phyloP scores from a whole-genome alignment of 2,797 vertebrate species.

The Lacerta agilis region DNA sequence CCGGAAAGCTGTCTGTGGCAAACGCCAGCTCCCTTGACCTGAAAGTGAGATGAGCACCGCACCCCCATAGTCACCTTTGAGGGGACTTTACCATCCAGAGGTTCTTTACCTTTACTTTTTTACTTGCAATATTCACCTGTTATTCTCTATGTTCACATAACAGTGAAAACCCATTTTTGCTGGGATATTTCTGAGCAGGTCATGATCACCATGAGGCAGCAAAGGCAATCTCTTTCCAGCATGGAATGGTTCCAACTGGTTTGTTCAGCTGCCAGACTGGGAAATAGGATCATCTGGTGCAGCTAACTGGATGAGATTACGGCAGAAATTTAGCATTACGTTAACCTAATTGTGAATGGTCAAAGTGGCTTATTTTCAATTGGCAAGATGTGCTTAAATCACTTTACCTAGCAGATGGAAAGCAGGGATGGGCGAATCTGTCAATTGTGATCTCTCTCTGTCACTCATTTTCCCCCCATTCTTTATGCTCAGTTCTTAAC shows the following conservation, averaged over 20 bases:
- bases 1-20: too few relatives aligned
- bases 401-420: not conserved
- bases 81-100: too few relatives aligned
- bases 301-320: slow-evolving; percentile 4
- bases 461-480: not conserved
- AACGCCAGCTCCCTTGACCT: too few relatives aligned
- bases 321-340: not conserved
- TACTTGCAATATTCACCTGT: not conserved
- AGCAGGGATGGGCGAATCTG: too few relatives aligned
- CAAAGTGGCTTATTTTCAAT: slow-evolving; percentile 11
- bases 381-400: not conserved
- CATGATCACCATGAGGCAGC: not conserved
- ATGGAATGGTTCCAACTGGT: not conserved
- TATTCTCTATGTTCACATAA: not conserved
- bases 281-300: not conserved
- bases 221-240: not conserved
- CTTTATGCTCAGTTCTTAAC: too few relatives aligned
- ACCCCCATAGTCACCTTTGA: too few relatives aligned
- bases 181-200: not conserved
- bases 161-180: not conserved
- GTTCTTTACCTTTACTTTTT: too few relatives aligned
- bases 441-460: not conserved
- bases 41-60: too few relatives aligned
- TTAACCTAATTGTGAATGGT: slow-evolving; percentile 7
- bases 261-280: not conserved